Conservation (phyloP, 2,113 vertebrate species). For the Phyllopteryx taeniolatus region DNA sequence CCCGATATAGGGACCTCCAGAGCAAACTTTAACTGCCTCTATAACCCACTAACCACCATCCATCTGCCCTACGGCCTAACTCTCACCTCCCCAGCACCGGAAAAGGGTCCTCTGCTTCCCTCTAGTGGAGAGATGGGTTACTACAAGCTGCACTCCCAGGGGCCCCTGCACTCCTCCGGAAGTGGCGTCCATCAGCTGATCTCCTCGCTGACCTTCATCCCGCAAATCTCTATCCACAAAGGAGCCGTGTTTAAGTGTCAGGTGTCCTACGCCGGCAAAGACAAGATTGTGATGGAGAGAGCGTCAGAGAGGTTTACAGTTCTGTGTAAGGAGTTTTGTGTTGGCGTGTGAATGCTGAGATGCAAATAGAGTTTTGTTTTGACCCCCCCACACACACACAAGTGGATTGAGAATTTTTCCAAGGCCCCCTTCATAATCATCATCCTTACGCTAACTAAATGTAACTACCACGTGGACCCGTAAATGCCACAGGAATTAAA, state of each 20-base stretch:
- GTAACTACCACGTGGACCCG: no score
- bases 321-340: conserved; percentile 59
- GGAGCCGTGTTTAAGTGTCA: conserved; percentile 74
- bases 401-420: no score
- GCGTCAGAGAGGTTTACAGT: conserved; percentile 73
- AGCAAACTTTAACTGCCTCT: conserved; percentile 69
- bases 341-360: not conserved
- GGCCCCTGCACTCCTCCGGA: conserved; percentile 48
- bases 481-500: no score
- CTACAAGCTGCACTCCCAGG: conserved; percentile 72
- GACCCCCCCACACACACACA: no score
- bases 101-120: conserved; percentile 66
- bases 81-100: conserved; percentile 61
- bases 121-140: conserved; percentile 56
- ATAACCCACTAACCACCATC: conserved; percentile 63
- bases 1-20: conserved; percentile 38
- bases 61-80: conserved; percentile 64
- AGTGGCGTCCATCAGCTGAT: conserved; percentile 63
- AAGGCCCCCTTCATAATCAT: no score
- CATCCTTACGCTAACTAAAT: no score
- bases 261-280: conserved; percentile 74
- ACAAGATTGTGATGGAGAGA: conserved; percentile 72
- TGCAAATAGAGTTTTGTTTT: no score
- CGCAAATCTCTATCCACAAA: conserved; percentile 71
- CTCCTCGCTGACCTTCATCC: conserved; percentile 74